Conservation (phyloP, 2,113 vertebrate genomes). For the Hippocampus barbouri region DNA sequence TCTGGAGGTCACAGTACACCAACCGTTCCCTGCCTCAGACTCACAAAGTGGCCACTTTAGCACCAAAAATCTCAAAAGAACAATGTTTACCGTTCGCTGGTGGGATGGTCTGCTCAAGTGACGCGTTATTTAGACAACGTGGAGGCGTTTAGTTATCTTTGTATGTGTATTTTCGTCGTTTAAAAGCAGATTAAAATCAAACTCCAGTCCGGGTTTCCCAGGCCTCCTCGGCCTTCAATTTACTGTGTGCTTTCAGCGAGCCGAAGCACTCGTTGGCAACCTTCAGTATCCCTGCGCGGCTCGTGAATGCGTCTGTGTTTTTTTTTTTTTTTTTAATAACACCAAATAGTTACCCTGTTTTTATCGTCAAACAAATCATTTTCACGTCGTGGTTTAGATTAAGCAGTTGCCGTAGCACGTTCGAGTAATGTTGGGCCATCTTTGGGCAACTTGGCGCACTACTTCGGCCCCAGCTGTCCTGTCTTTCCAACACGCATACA, state of each 20-base stretch:
- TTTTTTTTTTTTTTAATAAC: constrained; percentile 41
- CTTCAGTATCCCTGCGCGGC: constrained; percentile 71
- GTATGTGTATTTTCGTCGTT: constrained; percentile 18
- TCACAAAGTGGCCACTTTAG: constrained; percentile 11
- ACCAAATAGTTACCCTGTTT: constrained; percentile 12
- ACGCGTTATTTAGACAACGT: not conserved
- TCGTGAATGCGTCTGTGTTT: constrained; percentile 65
- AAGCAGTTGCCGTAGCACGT: constrained; percentile 1
- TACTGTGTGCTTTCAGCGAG: constrained; percentile 75
- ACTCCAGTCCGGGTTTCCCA: constrained; percentile 68
- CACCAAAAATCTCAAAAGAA: not conserved
- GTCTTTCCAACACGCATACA: constrained; percentile 76
- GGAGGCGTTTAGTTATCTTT: too few species aligned
- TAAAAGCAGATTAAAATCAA: constrained; percentile 45
- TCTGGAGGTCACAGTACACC: constrained; percentile 70
- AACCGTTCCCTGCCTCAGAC: constrained; percentile 52
- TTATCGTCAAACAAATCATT: not conserved
- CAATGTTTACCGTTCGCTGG: not conserved
- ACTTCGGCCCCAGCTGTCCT: constrained; percentile 69
- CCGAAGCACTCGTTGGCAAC: constrained; percentile 71
- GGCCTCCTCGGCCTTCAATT: constrained; percentile 68
- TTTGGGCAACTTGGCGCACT: constrained; percentile 72
- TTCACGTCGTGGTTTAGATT: constrained; percentile 28
- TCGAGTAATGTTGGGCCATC: not conserved
- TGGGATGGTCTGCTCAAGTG: accelerated